Base-by-base conservation (phyloP, 53 echinoderm and acorn worm species). In the Actinopyga echinites region DNA sequence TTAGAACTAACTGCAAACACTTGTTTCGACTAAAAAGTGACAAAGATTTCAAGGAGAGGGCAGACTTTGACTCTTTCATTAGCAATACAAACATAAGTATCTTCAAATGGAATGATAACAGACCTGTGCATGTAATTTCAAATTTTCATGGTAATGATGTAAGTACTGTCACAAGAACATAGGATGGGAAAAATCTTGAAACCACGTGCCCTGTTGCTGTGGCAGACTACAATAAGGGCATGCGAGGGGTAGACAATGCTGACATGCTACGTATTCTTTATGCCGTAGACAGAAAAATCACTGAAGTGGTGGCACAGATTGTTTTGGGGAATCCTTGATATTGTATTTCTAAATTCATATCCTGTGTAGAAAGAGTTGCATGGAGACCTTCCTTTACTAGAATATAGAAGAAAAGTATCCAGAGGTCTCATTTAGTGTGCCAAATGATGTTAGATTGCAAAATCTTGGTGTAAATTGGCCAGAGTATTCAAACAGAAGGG, bases 311-410 rank as follows among this genome's bases (percentile, higher is more conserved):
- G 45, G 74, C 45, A 45, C 2, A 44, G 44, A 11, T 21, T 74
- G 5, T 74, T 74, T 74, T 44, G 52, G 45, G 45, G 52, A 7
- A 74, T 74, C 28, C 52, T 74, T 22, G 74, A 74, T 74, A 26
- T 21, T 25, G 74, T 45, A 3, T 44, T 74, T 45, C 4, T 45
- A 43, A 74, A 44, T 74, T 33, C 71, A 2, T 69, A 69, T 35
- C 11, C 33, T 35, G 71, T 24, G 5, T 66, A 66, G 3, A 66
- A 6, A 66, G 26, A n/a, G 17, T 29, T 23, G 33, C 66, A 66
- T 69, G 71, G 71, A 12, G 17, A 69, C 1, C 71, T 69, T 13
- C 71, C 71, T 34, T 36, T 36, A 36, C 43, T 69, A 4, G 71
- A 69, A 35, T 42, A 33, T 5, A 69, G 71, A 36, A 32, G 38